Evolutionary conservation across 1,140 invertebrate genomes (phyloP).

Genomic region (Aphis gossypii): DNA sequence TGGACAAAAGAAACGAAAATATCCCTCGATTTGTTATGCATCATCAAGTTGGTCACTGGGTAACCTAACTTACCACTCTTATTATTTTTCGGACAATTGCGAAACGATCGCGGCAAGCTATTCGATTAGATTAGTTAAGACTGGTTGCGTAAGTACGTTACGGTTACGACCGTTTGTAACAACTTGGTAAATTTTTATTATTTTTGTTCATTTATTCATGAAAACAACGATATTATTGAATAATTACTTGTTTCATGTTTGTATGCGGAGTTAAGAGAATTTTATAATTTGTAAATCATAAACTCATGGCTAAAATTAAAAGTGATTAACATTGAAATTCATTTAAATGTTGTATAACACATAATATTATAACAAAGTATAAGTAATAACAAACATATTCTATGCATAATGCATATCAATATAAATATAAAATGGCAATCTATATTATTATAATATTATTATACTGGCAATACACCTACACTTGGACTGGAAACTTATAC

Average conservation of each 20-base stretch:
- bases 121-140: background rate
- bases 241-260: background rate
- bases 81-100: too few species aligned
- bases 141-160: background rate
- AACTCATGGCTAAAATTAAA: background rate
- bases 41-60: too few species aligned
- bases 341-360: background rate
- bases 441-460: background rate
- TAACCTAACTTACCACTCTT: too few species aligned
- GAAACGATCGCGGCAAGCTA: background rate
- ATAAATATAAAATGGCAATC: background rate
- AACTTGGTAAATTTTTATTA: background rate
- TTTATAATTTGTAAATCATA: background rate
- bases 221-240: background rate
- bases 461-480: too few species aligned
- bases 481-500: too few species aligned
- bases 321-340: background rate
- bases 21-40: too few species aligned
- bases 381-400: background rate
- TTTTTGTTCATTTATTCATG: background rate
- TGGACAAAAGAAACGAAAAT: too few species aligned
- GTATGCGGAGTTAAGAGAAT: background rate
- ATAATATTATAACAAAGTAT: too few species aligned
- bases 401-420: background rate
- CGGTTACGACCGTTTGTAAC: background rate